phyloP scores from a whole-genome alignment of 2,797 vertebrate genomes.

The Euthynnus affinis region DNA sequence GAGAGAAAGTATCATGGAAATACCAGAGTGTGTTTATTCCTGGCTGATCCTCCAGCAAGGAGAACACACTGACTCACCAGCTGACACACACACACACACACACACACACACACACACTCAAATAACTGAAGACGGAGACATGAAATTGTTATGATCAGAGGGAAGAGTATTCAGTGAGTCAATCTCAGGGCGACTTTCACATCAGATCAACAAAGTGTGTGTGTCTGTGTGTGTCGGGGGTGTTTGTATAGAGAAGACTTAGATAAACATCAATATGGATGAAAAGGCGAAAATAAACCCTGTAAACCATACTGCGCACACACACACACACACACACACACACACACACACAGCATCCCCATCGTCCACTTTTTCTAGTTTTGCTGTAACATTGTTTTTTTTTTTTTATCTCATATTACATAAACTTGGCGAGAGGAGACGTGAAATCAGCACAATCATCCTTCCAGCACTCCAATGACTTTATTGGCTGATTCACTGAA shows the following conservation, averaged over 20 bases:
- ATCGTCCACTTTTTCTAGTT: too few species aligned
- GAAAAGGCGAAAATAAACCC: neutral
- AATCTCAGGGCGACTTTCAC: constrained; percentile 13
- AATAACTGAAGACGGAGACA: constrained; percentile 12
- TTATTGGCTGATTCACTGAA: too few species aligned
- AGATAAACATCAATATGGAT: constrained; percentile 4
- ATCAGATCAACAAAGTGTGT: neutral
- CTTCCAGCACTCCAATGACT: too few species aligned
- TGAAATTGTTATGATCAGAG: constrained; percentile 20
- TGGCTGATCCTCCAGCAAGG: constrained; percentile 26
- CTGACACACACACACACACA: constrained; percentile 14
- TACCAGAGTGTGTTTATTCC: constrained; percentile 30
- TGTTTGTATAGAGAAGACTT: neutral
- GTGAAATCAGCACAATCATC: too few species aligned
- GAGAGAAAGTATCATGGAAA: constrained; percentile 33
- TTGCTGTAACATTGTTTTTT: too few species aligned
- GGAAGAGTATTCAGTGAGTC: constrained; percentile 11
- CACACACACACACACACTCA: constrained; percentile 35
- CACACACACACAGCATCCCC: too few species aligned
- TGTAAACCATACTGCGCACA: neutral
- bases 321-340: neutral
- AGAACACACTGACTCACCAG: constrained; percentile 28
- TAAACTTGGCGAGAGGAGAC: too few species aligned
- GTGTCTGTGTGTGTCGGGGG: neutral
- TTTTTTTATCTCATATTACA: too few species aligned